These are phyloP conservation scores for Parnassius mnemosyne DNA, from an alignment of 2,888 invertebrate genomes.

Conservation along the genomic window DNA sequence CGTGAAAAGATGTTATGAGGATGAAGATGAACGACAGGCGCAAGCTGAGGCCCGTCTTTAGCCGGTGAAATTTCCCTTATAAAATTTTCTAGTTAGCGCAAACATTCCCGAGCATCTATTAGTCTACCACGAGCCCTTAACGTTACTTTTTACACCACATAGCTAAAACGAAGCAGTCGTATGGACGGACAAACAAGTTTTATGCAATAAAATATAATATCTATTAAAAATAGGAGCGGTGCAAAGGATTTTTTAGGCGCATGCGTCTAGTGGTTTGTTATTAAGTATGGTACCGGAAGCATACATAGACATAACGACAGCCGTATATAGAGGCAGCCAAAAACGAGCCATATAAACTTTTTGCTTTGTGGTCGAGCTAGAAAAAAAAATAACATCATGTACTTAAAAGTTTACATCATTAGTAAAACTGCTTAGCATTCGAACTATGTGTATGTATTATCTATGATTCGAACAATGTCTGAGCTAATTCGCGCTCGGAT, in stretches of 20 bases:
- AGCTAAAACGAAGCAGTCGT: conserved; percentile 45
- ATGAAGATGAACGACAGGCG: conserved; percentile 41
- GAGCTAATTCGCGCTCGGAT: conserved; percentile 12
- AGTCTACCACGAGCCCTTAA: conserved; percentile 37
- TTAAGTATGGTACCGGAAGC: conserved; percentile 70
- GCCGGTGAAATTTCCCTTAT: conserved; percentile 21
- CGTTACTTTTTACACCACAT: conserved; percentile 27
- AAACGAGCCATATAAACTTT: conserved; percentile 79
- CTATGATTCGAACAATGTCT: conserved; percentile 22
- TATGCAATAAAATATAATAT: conserved; percentile 43
- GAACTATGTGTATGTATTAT: background rate
- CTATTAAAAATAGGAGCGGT: conserved; percentile 43
- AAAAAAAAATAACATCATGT: conserved; percentile 72
- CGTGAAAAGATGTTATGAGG: conserved; percentile 39
- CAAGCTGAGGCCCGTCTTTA: conserved; percentile 35
- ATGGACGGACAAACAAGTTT: conserved; percentile 64
- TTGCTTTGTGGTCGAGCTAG: conserved; percentile 78
- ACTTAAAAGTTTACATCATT: conserved; percentile 55
- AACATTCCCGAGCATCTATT: conserved; percentile 30
- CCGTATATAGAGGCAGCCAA: conserved; percentile 78
- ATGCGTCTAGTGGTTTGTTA: conserved; percentile 67
- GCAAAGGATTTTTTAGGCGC: conserved; percentile 43
- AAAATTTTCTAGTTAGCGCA: conserved; percentile 28
- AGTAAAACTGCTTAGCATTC: conserved; percentile 30
- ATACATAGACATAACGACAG: conserved; percentile 79